Percentiles rank a stretch among this genome's conserved stretches.
These are phyloP conservation scores for Bergia sp. DNA, from an alignment of 92 coral and sea anemone species.

Conservation along the genomic window DNA sequence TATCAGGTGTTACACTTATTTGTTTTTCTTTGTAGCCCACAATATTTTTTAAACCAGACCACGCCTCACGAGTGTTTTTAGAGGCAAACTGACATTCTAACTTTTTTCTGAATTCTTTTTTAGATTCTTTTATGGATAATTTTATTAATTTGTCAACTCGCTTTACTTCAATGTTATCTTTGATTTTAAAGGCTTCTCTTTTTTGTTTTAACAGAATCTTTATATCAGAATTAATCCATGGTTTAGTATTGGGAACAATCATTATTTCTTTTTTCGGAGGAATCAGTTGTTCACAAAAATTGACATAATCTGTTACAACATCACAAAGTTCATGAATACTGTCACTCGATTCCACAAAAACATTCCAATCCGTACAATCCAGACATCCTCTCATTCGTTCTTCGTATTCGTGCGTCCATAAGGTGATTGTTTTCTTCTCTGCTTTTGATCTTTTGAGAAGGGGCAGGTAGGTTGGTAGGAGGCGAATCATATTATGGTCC, in stretches of 20 bases:
- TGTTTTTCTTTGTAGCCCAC: conserved; percentile 1
- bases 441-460: neutral
- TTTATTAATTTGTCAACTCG: neutral
- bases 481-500: neutral
- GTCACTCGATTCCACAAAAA: neutral
- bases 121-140: neutral
- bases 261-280: neutral
- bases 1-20: neutral
- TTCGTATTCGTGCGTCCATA: neutral
- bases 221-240: neutral
- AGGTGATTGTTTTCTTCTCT: neutral
- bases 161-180: neutral
- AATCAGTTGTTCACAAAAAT: neutral
- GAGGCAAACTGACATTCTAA: neutral
- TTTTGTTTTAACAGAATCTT: neutral
- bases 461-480: neutral
- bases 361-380: neutral
- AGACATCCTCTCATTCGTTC: neutral
- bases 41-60: neutral
- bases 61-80: neutral
- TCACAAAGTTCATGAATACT: neutral
- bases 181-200: neutral
- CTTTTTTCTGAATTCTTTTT: neutral
- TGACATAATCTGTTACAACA: neutral
- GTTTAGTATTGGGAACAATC: neutral